Percentiles rank a stretch among this genome's conserved stretches.
Conservation (phyloP, 1,140 invertebrate species). For the Pachypeltis micranthus region DNA sequence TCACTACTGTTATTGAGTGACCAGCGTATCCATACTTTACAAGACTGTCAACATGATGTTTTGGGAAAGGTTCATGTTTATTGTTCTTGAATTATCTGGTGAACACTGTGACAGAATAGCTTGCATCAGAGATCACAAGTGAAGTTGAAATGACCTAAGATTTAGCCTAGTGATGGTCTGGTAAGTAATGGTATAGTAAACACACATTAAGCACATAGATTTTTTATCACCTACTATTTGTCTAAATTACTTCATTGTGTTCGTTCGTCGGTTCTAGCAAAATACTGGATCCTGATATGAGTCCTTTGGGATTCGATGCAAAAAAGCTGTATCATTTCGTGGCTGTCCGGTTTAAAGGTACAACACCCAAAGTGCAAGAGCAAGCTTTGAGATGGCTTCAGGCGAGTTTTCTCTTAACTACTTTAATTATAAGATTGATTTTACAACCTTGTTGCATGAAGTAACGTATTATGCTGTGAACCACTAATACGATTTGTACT, state of each 20-base stretch:
- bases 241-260: neutral
- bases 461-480: no score
- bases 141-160: neutral
- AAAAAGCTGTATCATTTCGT: conserved; percentile 94
- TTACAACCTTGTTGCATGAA: no score
- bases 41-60: no score
- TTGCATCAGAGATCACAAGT: neutral
- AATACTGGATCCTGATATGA: conserved; percentile 92
- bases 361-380: conserved; percentile 74
- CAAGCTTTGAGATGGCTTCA: conserved; percentile 93
- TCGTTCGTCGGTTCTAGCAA: conserved; percentile 52
- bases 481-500: conserved; percentile 9
- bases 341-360: conserved; percentile 69
- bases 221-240: neutral
- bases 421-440: no score
- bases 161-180: neutral
- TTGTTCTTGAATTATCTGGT: no score
- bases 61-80: no score
- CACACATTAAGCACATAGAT: neutral
- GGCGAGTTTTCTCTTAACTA: conserved; percentile 24
- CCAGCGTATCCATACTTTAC: no score
- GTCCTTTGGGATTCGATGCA: conserved; percentile 83
- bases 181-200: neutral
- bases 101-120: no score
- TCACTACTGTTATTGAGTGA: no score